A percentile compares a stretch with the other conserved stretches of the same genome.
These are phyloP conservation scores for Norana najaformis DNA, from an alignment of 2,888 invertebrate species.

Conservation along the genomic window DNA sequence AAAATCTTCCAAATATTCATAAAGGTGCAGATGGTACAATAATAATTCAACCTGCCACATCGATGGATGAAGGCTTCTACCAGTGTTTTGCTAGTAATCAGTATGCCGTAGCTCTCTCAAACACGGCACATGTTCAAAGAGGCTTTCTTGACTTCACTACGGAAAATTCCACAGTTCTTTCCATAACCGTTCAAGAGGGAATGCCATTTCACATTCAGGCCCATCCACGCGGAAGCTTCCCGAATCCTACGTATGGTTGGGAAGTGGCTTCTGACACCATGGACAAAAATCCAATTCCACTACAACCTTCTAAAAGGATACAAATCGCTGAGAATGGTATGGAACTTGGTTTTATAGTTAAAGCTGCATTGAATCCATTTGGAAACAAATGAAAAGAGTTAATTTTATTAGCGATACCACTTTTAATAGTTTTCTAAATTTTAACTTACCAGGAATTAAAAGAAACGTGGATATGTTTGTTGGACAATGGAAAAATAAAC, in stretches of 20 bases:
- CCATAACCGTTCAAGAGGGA: neutral
- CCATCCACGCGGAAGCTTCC: neutral
- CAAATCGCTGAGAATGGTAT: conserved; percentile 17
- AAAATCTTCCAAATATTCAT: neutral
- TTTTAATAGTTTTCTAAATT: too few species aligned
- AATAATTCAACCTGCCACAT: neutral
- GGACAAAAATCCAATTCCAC: neutral
- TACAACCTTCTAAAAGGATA: neutral
- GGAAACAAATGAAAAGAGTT: neutral
- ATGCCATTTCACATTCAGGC: neutral
- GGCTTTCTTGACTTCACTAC: neutral
- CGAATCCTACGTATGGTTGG: neutral
- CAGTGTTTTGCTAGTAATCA: neutral
- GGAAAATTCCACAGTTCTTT: neutral
- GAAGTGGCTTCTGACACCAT: neutral
- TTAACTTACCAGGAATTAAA: too few species aligned
- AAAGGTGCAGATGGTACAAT: neutral
- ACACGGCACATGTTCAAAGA: neutral
- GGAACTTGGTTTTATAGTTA: neutral
- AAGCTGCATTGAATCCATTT: neutral
- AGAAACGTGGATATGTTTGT: too few species aligned
- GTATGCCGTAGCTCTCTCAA: neutral
- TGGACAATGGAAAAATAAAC: too few species aligned
- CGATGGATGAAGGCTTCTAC: conserved; percentile 17
- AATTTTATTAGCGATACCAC: too few species aligned